These are phyloP conservation scores for Meiosimyza decipiens DNA, from an alignment of 2,888 invertebrate genomes.

Conservation along the genomic window DNA sequence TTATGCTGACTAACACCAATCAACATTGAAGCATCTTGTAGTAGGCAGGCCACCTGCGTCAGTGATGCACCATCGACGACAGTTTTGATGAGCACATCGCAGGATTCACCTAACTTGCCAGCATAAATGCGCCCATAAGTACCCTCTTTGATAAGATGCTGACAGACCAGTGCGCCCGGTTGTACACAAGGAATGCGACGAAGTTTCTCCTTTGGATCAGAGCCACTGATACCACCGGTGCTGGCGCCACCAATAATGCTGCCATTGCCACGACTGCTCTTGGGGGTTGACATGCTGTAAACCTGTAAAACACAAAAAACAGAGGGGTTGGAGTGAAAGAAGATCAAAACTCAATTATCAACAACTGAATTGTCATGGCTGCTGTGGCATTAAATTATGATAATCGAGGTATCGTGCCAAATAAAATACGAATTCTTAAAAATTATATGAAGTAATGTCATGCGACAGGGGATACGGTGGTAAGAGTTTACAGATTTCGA, in stretches of 20 bases:
- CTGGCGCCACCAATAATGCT: constrained; percentile 58
- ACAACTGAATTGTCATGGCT: constrained; percentile 9
- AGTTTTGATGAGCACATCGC: constrained; percentile 80
- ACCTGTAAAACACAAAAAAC: constrained; percentile 54
- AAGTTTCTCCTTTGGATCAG: constrained; percentile 71
- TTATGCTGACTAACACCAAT: constrained; percentile 77
- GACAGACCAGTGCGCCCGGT: constrained; percentile 69
- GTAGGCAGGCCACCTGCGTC: constrained; percentile 74
- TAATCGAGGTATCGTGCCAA: constrained; percentile 41
- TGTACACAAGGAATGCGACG: constrained; percentile 71
- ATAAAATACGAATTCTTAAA: constrained; percentile 26
- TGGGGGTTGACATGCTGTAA: constrained; percentile 66
- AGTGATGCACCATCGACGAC: constrained; percentile 77
- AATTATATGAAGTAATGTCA: too few species aligned
- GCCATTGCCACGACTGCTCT: constrained; percentile 59
- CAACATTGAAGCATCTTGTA: constrained; percentile 77
- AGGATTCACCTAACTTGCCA: constrained; percentile 70
- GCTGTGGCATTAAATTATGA: constrained; percentile 47
- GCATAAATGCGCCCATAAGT: constrained; percentile 81
- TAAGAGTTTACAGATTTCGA: neutral
- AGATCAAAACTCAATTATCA: constrained; percentile 33
- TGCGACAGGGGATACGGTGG: neutral
- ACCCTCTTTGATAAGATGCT: constrained; percentile 74
- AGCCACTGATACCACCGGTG: constrained; percentile 54
- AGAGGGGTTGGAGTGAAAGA: constrained; percentile 1